Base-by-base conservation (phyloP, 2,888 invertebrate species). In the Pristionchus exspectatus region DNA sequence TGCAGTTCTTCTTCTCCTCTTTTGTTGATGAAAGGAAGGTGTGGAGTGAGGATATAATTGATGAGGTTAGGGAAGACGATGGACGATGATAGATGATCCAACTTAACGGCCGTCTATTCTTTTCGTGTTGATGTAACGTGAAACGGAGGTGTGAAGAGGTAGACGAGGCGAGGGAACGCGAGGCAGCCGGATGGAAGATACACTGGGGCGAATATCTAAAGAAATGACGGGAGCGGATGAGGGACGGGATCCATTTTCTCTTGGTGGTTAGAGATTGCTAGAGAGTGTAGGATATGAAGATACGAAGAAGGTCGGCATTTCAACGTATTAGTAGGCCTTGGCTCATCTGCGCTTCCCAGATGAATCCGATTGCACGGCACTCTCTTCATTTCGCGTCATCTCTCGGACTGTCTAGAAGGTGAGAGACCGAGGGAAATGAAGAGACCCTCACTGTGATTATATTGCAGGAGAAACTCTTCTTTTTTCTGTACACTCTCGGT, bases 121-220 rank as follows among this genome's bases (percentile, higher is more conserved):
- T 50, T 1, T 50, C 9, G 44, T 50, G 44, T 50, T 50, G 44
- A 50, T 50, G 44, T 50, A 50, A 50, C 44, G 44, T 50, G 44
- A 10, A 50, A 50, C 44, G 44, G 9, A 50, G 44, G 44, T 50
- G 44, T 50, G 44, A 50, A 12, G 44, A 50, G n/a, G n/a, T n/a
- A n/a, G n/a, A n/a, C n/a, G n/a, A n/a, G 44, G 44, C 44, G 91
- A 91, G 50, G 84, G 90, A 85, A 30, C 14, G 85, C n/a, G 84
- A 59, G 50, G 33, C 59, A 59, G 63, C 33, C 44, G 44, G 54
- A 27, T 7, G 24, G 74, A 74, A 21, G 74, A 74, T 74, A 74
- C 74, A 74, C 30, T 38, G 38, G 44, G 44, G 3, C 38, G 33
- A 38, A 38, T 38, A 63, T 63, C 63, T 63, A 1, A 3, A 24